These are phyloP conservation scores for Austrofundulus limnaeus DNA, from an alignment of 2,113 vertebrate genomes.

Conservation along the genomic window DNA sequence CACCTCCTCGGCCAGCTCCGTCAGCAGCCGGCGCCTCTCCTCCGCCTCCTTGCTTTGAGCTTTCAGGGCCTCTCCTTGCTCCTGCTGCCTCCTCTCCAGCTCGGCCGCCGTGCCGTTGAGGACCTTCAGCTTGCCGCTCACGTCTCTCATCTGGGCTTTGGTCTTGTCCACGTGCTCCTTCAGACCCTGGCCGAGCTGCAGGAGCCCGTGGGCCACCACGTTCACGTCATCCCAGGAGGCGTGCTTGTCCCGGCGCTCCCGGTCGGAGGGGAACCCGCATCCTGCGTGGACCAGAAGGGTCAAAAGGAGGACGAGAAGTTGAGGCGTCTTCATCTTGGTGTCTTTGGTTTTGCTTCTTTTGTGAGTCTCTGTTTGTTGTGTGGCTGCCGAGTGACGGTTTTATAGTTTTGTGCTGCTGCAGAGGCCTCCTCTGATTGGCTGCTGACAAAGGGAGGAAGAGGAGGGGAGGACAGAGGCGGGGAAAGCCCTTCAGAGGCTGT, in stretches of 20 bases:
- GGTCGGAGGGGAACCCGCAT: slow-evolving; percentile 55
- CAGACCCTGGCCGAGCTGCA: slow-evolving; percentile 93
- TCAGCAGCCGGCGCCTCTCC: slow-evolving; percentile 52
- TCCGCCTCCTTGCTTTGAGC: slow-evolving; percentile 51
- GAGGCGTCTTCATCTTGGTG: slow-evolving; percentile 56
- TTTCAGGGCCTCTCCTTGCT: slow-evolving; percentile 58
- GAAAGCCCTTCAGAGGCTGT: slow-evolving; percentile 29
- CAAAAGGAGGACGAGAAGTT: slow-evolving; percentile 47
- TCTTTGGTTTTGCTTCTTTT: slow-evolving; percentile 8
- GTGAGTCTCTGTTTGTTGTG: slow-evolving; percentile 30
- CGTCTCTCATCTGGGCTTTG: slow-evolving; percentile 83
- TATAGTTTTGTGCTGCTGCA: slow-evolving; percentile 54
- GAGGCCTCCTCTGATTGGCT: slow-evolving; percentile 58
- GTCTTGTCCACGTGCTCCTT: slow-evolving; percentile 90
- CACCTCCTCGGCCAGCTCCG: slow-evolving; percentile 55
- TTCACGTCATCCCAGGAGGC: slow-evolving; percentile 94
- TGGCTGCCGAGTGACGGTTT: slow-evolving; percentile 40
- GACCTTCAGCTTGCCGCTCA: slow-evolving; percentile 76
- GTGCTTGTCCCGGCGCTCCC: slow-evolving; percentile 66
- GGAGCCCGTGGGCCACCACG: slow-evolving; percentile 89
- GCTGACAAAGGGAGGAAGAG: slow-evolving; percentile 15
- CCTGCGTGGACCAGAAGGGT: slow-evolving; percentile 45
- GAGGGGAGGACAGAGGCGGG: slow-evolving; percentile 21
- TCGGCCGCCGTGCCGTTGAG: slow-evolving; percentile 79
- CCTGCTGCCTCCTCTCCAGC: slow-evolving; percentile 66